A percentile compares a stretch with the other conserved stretches of the same genome.
phyloP scores from a whole-genome alignment of 2,888 invertebrate genomes.

The Balanococcus diminutus region DNA sequence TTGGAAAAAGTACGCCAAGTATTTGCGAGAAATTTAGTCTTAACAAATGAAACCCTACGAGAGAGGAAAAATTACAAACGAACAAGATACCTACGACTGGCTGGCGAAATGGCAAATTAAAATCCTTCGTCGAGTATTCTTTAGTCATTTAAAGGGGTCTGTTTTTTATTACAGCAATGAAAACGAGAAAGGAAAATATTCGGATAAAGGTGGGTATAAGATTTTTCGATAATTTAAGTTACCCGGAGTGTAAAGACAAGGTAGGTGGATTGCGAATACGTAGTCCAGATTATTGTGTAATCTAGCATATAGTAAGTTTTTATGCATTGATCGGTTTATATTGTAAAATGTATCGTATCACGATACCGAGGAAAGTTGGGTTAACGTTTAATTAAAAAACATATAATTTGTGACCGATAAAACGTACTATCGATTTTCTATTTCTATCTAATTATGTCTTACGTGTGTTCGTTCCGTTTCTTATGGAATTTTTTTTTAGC shows the following conservation, averaged over 20 bases:
- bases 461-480: neutral
- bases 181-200: neutral
- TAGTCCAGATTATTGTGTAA: neutral
- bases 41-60: neutral
- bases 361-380: neutral
- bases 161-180: neutral
- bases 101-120: neutral
- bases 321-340: slow-evolving; percentile 20
- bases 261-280: neutral
- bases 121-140: neutral
- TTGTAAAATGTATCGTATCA: neutral
- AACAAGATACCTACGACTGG: neutral
- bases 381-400: slow-evolving; percentile 7
- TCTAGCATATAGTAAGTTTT: neutral
- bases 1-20: neutral
- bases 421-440: neutral
- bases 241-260: neutral
- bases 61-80: neutral
- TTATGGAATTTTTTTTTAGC: neutral
- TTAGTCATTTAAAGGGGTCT: too few relatives aligned
- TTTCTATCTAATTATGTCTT: neutral
- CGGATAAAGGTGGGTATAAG: neutral
- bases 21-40: neutral
- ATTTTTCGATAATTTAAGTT: neutral
- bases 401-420: slow-evolving; percentile 35